Conservation (phyloP, 2,113 vertebrate genomes). For the Pelecanus crispus region DNA sequence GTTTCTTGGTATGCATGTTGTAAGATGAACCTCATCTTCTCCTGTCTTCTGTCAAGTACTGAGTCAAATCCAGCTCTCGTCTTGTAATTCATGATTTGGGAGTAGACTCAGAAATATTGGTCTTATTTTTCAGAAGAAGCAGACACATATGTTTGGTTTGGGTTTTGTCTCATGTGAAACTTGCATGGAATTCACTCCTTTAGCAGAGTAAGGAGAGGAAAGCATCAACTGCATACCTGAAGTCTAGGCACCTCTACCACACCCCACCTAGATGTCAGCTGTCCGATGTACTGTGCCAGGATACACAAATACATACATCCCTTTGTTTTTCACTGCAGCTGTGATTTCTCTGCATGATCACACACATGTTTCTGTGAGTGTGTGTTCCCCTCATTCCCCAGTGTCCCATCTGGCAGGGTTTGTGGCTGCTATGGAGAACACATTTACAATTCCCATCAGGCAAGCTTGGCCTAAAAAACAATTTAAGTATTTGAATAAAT, state of each 20-base stretch:
- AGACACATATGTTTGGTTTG: not conserved
- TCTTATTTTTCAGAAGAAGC: not conserved
- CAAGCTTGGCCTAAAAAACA: constrained; percentile 23
- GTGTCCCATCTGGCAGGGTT: constrained; percentile 21
- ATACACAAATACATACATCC: not conserved
- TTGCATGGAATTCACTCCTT: not conserved
- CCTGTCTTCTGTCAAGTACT: not conserved
- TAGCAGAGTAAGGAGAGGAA: not conserved
- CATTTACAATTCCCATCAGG: constrained; percentile 39
- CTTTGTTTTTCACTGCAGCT: not conserved
- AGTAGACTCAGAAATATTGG: not conserved
- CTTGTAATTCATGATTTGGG: not conserved
- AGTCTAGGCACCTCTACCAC: not conserved
- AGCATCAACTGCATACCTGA: not conserved
- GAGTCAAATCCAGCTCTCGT: not conserved
- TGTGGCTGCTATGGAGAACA: not conserved
- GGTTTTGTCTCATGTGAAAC: not conserved
- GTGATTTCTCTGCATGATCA: not conserved
- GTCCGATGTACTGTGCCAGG: not conserved
- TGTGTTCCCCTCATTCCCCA: not conserved
- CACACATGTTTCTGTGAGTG: not conserved
- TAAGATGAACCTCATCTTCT: not conserved
- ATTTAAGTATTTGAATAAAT: constrained; percentile 33
- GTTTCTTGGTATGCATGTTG: not conserved
- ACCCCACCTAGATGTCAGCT: not conserved